These are phyloP conservation scores for Neomonachus schauinslandi DNA, from an alignment of 2,113 vertebrate species.

Conservation along the genomic window DNA sequence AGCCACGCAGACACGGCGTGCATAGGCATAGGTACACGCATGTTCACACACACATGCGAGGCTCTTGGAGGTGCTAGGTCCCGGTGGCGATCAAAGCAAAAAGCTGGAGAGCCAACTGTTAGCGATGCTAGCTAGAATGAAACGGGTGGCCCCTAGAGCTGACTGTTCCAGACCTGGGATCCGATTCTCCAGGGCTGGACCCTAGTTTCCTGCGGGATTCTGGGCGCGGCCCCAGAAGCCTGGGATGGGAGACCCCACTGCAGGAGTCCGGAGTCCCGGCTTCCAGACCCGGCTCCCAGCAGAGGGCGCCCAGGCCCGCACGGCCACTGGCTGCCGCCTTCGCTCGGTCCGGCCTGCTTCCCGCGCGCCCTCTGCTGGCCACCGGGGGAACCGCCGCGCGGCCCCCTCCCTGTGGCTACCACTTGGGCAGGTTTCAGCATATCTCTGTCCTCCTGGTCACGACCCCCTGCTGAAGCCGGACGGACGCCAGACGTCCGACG, in stretches of 20 bases:
- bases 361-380: conserved; percentile 71
- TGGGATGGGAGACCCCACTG: background rate
- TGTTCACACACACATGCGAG: background rate
- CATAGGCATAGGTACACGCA: background rate
- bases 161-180: background rate
- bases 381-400: background rate
- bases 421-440: background rate
- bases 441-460: background rate
- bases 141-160: background rate
- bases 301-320: conserved; percentile 44
- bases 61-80: background rate
- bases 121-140: background rate
- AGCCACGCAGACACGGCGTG: background rate
- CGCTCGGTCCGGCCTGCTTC: background rate
- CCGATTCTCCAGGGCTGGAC: background rate
- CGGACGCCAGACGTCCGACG: background rate
- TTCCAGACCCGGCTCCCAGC: background rate
- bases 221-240: background rate
- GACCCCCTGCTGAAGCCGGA: background rate
- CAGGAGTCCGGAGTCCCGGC: background rate
- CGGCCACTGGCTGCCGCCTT: background rate
- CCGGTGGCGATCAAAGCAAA: background rate
- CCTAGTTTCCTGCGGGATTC: background rate
- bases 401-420: background rate
- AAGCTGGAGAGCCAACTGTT: background rate